These are phyloP conservation scores for Drosophila ogumai DNA, from an alignment of 1,140 invertebrate species.

Conservation along the genomic window DNA sequence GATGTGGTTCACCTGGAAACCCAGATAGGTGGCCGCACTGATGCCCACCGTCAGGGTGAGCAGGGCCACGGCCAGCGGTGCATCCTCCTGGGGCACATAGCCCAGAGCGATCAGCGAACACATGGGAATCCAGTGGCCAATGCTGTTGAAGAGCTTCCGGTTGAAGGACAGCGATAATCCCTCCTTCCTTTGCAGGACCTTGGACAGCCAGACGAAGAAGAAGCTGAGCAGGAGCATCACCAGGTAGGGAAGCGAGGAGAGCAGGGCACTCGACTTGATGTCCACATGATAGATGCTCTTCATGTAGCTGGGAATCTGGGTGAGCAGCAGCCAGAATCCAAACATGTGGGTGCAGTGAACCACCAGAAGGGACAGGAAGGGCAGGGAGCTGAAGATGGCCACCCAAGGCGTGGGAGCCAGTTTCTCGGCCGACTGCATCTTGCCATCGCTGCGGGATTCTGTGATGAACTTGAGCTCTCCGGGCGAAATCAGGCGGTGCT, in stretches of 20 bases:
- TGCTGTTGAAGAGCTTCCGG: constrained; percentile 89
- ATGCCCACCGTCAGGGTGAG: constrained; percentile 90
- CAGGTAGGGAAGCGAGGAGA: constrained; percentile 93
- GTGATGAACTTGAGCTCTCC: constrained; percentile 89
- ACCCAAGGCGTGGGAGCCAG: constrained; percentile 88
- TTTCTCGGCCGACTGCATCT: constrained; percentile 57
- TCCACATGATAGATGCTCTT: constrained; percentile 92
- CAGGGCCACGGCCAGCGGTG: constrained; percentile 86
- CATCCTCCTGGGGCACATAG: constrained; percentile 86
- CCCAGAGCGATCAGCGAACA: constrained; percentile 88
- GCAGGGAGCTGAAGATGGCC: constrained; percentile 90
- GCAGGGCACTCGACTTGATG: constrained; percentile 89
- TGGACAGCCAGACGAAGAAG: constrained; percentile 88
- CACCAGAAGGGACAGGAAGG: constrained; percentile 93
- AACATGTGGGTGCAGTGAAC: constrained; percentile 96
- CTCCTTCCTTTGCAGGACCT: constrained; percentile 87
- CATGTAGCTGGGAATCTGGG: constrained; percentile 96
- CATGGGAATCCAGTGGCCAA: constrained; percentile 88
- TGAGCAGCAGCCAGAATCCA: constrained; percentile 97
- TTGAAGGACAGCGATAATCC: constrained; percentile 86
- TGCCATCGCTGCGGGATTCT: constrained; percentile 71
- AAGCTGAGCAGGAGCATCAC: constrained; percentile 90
- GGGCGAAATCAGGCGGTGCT: constrained; percentile 86
- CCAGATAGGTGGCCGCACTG: constrained; percentile 91
- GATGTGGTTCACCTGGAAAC: constrained; percentile 89